Conservation (phyloP, 2,888 invertebrate species). For the Lochmaea crataegi region DNA sequence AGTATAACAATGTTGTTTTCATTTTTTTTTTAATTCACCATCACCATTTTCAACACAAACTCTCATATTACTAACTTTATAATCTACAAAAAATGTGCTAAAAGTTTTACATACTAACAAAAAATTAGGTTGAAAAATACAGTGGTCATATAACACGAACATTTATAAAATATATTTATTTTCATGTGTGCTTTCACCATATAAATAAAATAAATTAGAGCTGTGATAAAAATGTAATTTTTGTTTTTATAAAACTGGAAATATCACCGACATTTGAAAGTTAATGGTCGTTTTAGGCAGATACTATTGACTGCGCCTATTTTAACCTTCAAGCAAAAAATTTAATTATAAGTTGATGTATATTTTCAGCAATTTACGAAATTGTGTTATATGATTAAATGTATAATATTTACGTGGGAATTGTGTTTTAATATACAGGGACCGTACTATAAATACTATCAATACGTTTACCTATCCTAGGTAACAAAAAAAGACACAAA, state of each 20-base stretch:
- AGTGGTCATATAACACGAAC: neutral
- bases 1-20: constrained; percentile 62
- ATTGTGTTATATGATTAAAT: too few species aligned
- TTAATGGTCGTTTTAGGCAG: too few species aligned
- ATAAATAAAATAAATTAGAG: too few species aligned
- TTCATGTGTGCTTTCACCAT: too few species aligned
- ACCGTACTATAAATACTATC: neutral
- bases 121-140: too few species aligned
- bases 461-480: neutral
- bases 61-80: neutral
- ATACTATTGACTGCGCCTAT: neutral
- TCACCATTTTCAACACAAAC: constrained; percentile 5
- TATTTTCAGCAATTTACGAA: neutral
- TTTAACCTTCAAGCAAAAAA: neutral
- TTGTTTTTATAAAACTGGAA: too few species aligned
- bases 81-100: neutral
- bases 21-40: constrained; percentile 16
- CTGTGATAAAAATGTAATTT: too few species aligned
- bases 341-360: neutral
- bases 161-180: neutral
- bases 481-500: constrained; percentile 17
- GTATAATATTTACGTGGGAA: neutral
- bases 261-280: too few species aligned
- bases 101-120: neutral
- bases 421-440: constrained; percentile 2